Base-by-base conservation (phyloP, 2,797 vertebrate species). In the Spinibarbus caldwelli region DNA sequence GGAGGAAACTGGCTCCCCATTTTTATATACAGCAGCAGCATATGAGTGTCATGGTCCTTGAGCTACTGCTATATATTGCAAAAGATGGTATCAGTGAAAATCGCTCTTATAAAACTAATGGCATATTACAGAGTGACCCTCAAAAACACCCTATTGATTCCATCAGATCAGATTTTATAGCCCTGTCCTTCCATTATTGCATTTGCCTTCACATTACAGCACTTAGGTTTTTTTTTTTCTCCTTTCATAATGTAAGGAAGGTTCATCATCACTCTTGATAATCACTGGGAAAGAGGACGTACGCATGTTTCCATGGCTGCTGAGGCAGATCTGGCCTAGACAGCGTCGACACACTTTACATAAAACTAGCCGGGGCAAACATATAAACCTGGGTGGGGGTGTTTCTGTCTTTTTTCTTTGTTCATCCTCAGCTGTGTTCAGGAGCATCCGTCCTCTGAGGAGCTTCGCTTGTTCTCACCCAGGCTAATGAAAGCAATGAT, bases 301-400 rank as follows among this genome's bases (percentile, higher is more conserved):
- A 49, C 26, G n/a, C 83, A 73, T 73, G 93, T 94, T 92, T 90
- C 91, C 91, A 93, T 92, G 91, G 92, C 66, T 87, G 93, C 45
- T n/a, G 83, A 86, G 85, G 29, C 11, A 90, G 89, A 86, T 89
- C 86, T 82, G 85, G 41, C 52, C 26, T 68, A 76, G 91, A 92
- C 90, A 82, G 80, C 3, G 1, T 72, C 84, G 88, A 85, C 80
- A 83, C 68, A 86, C 86, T 88, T 82, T 88, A 89, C 90, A 89
- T 86, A 87, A 88, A n/a, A 8, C 6, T n/a, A n/a, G n/a, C n/a
- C n/a, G n/a, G n/a, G n/a, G 5, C 47, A 49, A 67, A 86, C 31
- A 73, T 21, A 75, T 75, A 62, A 75, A 19, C 12, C 31, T 38
- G 52, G 49, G 76, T 23, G 75, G 21, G 19, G 15, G 31, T 38